Percentiles rank a stretch among this genome's conserved stretches.
Conservation (phyloP, 2,113 vertebrate genomes). For the Sitta europaea region DNA sequence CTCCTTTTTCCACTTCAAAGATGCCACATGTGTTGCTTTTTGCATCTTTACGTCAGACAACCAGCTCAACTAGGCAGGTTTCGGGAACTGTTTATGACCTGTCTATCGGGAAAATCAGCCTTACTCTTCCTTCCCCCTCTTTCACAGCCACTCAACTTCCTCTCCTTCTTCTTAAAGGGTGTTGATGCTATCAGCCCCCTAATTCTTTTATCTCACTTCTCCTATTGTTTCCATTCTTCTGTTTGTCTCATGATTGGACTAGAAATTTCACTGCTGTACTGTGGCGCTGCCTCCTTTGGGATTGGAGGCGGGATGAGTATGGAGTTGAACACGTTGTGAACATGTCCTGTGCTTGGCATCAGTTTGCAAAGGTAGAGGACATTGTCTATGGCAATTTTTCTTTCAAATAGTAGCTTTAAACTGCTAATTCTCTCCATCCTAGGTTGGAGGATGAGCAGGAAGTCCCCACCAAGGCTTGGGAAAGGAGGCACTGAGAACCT, state of each 20-base stretch:
- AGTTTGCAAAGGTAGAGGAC: conserved; percentile 4
- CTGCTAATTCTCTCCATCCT: not conserved
- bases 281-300: conserved; percentile 25
- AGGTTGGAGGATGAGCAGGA: not conserved
- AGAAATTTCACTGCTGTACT: not conserved
- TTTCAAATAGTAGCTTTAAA: not conserved
- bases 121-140: conserved; percentile 18
- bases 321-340: not conserved
- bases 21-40: not conserved
- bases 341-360: conserved; percentile 19
- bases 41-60: not conserved
- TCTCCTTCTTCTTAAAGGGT: not conserved
- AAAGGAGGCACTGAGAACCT: not conserved
- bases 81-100: conserved; percentile 26
- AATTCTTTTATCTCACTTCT: conserved; percentile 42
- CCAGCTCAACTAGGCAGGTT: not conserved
- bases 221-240: conserved; percentile 1
- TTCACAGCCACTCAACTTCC: not conserved
- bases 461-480: not conserved
- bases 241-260: not conserved
- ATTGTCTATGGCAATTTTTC: not conserved
- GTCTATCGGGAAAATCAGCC: conserved; percentile 48
- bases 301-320: conserved; percentile 27
- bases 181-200: not conserved
- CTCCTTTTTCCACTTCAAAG: not conserved